phyloP scores from a whole-genome alignment of 2,888 invertebrate genomes.

The Pachliopta kotzebuea region DNA sequence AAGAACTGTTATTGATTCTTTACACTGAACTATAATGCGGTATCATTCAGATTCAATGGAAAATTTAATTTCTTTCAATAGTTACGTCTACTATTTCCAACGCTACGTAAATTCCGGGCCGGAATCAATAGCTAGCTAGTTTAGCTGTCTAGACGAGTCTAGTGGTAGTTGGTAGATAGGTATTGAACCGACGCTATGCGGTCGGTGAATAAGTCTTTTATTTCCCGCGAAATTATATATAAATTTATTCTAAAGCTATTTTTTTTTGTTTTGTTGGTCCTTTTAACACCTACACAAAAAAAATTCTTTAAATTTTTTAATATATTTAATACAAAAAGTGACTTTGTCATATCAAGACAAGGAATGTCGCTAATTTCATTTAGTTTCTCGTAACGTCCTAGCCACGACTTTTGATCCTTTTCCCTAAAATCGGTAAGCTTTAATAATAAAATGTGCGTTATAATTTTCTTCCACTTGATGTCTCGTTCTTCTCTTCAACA shows the following conservation, averaged over 20 bases:
- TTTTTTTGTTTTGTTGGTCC: too few relatives aligned
- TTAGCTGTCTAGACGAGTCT: conserved; percentile 19
- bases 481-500: background rate
- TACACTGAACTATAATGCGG: background rate
- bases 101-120: background rate
- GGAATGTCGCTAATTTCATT: too few relatives aligned
- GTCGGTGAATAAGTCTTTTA: background rate
- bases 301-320: too few relatives aligned
- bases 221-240: background rate
- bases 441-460: too few relatives aligned
- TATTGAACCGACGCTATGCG: conserved; percentile 2
- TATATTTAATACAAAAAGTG: too few relatives aligned
- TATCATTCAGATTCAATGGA: background rate
- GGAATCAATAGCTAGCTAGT: conserved; percentile 11
- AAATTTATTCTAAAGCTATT: background rate
- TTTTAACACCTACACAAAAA: too few relatives aligned
- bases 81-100: background rate
- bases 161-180: too few relatives aligned
- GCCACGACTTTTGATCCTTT: too few relatives aligned
- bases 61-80: background rate
- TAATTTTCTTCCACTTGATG: background rate
- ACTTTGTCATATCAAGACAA: too few relatives aligned
- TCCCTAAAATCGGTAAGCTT: too few relatives aligned
- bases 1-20: too few relatives aligned
- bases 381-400: too few relatives aligned